phyloP scores from a whole-genome alignment of 2,888 invertebrate genomes.

The Clusia tigrina region DNA sequence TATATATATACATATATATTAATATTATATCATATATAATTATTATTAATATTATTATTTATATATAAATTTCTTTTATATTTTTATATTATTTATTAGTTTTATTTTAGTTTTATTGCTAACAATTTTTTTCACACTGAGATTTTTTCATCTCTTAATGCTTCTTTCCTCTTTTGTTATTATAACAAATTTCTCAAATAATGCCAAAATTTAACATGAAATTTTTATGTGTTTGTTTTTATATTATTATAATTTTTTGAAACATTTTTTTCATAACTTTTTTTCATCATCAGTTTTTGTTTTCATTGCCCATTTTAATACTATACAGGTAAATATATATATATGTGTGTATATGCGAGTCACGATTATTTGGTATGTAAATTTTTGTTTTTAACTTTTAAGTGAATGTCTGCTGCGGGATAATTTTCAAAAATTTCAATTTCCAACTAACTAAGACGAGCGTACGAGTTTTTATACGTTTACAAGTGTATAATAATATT shows the following conservation, averaged over 20 bases:
- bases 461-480: conserved; percentile 1
- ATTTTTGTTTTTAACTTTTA: background rate
- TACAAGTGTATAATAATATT: background rate
- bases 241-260: background rate
- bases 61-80: too few species aligned
- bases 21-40: background rate
- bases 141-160: too few species aligned
- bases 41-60: too few species aligned
- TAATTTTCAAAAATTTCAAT: conserved; percentile 40
- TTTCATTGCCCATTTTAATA: conserved; percentile 36
- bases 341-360: conserved; percentile 4
- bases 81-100: too few species aligned
- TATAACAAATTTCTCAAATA: too few species aligned
- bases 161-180: too few species aligned
- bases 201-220: conserved; percentile 6
- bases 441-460: conserved; percentile 32
- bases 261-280: background rate
- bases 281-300: conserved; percentile 17
- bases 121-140: too few species aligned
- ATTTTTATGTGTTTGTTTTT: conserved; percentile 7
- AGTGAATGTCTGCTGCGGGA: conserved; percentile 54
- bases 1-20: background rate
- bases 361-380: background rate
- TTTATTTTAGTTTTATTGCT: too few species aligned
- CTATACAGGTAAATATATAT: conserved; percentile 12